Conservation (phyloP, 2,113 vertebrate genomes). For the Lagenorhynchus albirostris region DNA sequence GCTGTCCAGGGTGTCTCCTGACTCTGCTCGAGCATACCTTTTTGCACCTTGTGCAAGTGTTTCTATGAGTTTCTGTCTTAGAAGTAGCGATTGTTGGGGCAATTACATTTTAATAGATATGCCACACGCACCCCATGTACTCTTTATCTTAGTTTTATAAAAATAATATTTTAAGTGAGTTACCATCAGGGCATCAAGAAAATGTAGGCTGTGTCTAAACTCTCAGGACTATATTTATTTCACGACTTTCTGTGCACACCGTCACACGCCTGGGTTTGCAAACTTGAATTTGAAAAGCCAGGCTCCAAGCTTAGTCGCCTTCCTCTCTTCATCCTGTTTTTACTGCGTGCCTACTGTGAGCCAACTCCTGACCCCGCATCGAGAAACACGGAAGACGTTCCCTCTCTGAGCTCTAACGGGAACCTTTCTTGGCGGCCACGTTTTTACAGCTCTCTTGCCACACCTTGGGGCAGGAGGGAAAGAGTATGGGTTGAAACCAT, state of each 20-base stretch:
- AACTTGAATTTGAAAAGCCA: background rate
- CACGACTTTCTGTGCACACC: background rate
- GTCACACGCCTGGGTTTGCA: background rate
- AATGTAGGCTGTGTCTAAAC: background rate
- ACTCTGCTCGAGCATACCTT: background rate
- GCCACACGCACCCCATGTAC: no score
- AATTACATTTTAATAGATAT: background rate
- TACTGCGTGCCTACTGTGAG: background rate
- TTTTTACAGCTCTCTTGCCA: background rate
- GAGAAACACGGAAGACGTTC: background rate
- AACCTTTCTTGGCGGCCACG: background rate
- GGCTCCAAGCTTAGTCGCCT: background rate
- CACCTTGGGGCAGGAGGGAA: background rate
- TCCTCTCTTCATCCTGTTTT: background rate
- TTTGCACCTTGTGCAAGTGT: background rate
- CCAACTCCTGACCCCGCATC: background rate
- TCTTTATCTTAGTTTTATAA: background rate
- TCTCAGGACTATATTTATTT: background rate
- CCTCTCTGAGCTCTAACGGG: background rate
- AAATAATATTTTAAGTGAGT: background rate
- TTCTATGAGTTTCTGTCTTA: background rate
- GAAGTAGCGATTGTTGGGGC: background rate
- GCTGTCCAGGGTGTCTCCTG: background rate
- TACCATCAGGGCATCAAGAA: background rate
- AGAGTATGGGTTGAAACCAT: background rate